Conservation (phyloP, 2,113 vertebrate genomes). For the Rhizomys pruinosus region DNA sequence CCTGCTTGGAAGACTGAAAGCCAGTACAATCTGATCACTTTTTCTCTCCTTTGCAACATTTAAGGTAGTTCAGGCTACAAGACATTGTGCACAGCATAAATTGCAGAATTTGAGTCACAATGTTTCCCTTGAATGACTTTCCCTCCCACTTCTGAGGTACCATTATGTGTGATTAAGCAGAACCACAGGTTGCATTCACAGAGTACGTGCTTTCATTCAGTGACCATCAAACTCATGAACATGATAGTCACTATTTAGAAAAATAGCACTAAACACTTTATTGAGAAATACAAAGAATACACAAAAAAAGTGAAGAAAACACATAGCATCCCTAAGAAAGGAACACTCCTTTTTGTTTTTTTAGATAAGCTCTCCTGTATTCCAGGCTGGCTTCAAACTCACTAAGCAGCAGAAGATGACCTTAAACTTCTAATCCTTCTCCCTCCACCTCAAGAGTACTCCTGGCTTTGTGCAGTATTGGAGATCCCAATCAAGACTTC, state of each 20-base stretch:
- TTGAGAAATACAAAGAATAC: not conserved
- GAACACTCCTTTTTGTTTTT: not conserved
- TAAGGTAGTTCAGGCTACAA: not conserved
- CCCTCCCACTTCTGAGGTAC: not conserved
- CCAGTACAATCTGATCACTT: too few species aligned
- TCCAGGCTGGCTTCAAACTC: not conserved
- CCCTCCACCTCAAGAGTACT: not conserved
- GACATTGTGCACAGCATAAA: not conserved
- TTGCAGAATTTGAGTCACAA: slow-evolving; percentile 4
- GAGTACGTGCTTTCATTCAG: not conserved
- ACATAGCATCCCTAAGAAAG: not conserved
- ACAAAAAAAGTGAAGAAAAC: not conserved
- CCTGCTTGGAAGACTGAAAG: not conserved
- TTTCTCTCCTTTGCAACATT: not conserved
- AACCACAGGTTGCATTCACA: not conserved
- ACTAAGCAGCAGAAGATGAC: not conserved
- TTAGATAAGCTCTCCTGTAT: not conserved
- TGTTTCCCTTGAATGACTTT: not conserved
- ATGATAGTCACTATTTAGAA: not conserved
- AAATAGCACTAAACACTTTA: not conserved
- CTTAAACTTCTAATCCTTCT: not conserved
- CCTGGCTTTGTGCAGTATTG: not conserved
- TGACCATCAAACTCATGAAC: not conserved
- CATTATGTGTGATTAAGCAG: not conserved
- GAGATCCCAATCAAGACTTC: not conserved